Evolutionary conservation across 2,113 vertebrate species (phyloP).

Genomic region (Azemiops feae): DNA sequence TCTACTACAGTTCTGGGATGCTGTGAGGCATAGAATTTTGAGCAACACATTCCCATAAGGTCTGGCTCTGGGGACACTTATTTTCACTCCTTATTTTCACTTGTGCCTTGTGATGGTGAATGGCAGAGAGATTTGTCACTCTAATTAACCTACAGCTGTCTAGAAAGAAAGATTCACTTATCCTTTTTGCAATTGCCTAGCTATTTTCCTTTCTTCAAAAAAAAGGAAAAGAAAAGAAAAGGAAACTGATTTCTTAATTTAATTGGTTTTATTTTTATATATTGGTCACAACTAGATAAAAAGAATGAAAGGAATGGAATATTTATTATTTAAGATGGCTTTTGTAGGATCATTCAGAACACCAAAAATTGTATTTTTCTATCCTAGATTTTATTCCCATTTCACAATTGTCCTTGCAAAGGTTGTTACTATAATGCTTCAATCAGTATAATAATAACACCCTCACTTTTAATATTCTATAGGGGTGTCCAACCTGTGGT

Average conservation of each 20-base stretch:
- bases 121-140: conserved; percentile 69
- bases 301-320: conserved; percentile 25
- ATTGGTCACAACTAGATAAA: conserved; percentile 38
- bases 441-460: background rate
- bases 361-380: conserved; percentile 17
- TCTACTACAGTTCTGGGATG: conserved; percentile 60
- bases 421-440: no score
- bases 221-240: conserved; percentile 54
- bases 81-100: conserved; percentile 63
- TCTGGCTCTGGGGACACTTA: conserved; percentile 56
- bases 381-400: background rate
- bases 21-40: conserved; percentile 65
- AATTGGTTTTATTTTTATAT: conserved; percentile 61
- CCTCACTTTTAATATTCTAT: background rate
- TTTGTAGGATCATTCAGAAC: conserved; percentile 22
- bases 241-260: conserved; percentile 68
- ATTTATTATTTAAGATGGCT: conserved; percentile 37
- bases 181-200: conserved; percentile 55
- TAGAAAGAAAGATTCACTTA: conserved; percentile 65
- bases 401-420: background rate
- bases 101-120: conserved; percentile 61
- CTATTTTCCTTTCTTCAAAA: conserved; percentile 47
- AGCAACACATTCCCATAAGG: conserved; percentile 67
- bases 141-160: conserved; percentile 72
- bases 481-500: no score